A percentile compares a stretch with the other conserved stretches of the same genome.
Evolutionary conservation across 2,113 vertebrate genomes (phyloP).

Genomic region (Camelus bactrianus): DNA sequence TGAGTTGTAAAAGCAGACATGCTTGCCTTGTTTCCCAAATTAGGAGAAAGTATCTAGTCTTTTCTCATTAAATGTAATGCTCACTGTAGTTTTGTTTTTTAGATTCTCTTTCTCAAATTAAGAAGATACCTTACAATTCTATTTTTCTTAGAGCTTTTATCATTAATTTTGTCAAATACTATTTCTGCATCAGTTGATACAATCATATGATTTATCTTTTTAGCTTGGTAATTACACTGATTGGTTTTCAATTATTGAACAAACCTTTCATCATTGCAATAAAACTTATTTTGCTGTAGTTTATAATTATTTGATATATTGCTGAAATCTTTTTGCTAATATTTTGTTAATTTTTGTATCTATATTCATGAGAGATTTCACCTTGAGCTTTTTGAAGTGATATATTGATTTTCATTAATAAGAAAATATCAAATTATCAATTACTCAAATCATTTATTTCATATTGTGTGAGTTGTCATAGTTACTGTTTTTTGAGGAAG

Average conservation of each 20-base stretch:
- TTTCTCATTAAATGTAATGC: not conserved
- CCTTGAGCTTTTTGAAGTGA: not conserved
- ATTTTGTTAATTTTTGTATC: not conserved
- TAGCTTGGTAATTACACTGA: not conserved
- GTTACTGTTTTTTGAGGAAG: not conserved
- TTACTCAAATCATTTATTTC: not conserved
- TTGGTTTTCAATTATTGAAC: not conserved
- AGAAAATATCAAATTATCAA: not conserved
- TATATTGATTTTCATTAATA: not conserved
- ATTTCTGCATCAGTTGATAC: not conserved
- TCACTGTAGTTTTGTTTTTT: not conserved
- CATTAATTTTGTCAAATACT: not conserved
- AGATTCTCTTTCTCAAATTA: not conserved
- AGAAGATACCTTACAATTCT: not conserved
- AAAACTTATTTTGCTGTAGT: not conserved
- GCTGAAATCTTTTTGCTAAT: not conserved
- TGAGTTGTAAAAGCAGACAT: not conserved
- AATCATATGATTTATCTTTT: not conserved
- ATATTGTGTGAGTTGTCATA: not conserved
- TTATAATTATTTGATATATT: not conserved
- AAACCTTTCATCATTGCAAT: not conserved
- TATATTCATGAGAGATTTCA: not conserved
- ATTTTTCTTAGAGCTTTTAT: not conserved
- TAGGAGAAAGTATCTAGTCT: not conserved
- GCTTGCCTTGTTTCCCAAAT: not conserved